phyloP scores from a whole-genome alignment of 2,113 vertebrate genomes.

The Gymnobelideus leadbeateri region DNA sequence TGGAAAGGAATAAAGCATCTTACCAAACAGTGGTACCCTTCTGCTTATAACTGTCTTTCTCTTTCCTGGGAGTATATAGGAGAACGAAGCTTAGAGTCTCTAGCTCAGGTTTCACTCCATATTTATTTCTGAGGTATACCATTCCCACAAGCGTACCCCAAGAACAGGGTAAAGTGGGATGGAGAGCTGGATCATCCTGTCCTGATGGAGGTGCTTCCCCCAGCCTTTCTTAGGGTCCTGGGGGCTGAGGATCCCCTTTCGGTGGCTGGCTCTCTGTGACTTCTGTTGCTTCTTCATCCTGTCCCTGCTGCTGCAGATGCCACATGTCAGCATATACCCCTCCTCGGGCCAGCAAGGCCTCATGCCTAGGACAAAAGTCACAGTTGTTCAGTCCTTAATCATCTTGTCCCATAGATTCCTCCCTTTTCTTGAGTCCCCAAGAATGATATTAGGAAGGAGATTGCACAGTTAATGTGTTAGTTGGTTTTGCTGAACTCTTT shows the following conservation, averaged over 20 bases:
- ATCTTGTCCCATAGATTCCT: neutral
- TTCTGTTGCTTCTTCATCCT: conserved; percentile 85
- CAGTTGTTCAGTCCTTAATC: no score
- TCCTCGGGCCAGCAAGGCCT: conserved; percentile 90
- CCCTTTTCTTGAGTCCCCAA: neutral
- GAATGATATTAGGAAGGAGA: neutral
- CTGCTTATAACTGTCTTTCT: conserved; percentile 39
- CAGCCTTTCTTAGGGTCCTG: conserved; percentile 59
- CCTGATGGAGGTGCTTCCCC: neutral
- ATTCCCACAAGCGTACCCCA: conserved; percentile 35
- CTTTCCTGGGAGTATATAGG: neutral
- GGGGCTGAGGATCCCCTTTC: conserved; percentile 82
- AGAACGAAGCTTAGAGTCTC: neutral
- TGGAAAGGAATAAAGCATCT: conserved; percentile 71
- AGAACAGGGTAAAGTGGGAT: conserved; percentile 24
- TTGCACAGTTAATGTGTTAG: neutral
- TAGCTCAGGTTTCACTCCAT: conserved; percentile 20
- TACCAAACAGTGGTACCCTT: neutral
- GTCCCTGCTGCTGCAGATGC: conserved; percentile 90
- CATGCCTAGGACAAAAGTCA: conserved; percentile 86
- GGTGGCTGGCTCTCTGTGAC: conserved; percentile 79
- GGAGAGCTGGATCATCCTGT: conserved; percentile 21
- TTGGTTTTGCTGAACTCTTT: neutral
- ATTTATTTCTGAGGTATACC: conserved; percentile 62
- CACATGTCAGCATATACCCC: conserved; percentile 95